These are phyloP conservation scores for Phalacrocorax carbo DNA, from an alignment of 2,113 vertebrate genomes.

Conservation along the genomic window DNA sequence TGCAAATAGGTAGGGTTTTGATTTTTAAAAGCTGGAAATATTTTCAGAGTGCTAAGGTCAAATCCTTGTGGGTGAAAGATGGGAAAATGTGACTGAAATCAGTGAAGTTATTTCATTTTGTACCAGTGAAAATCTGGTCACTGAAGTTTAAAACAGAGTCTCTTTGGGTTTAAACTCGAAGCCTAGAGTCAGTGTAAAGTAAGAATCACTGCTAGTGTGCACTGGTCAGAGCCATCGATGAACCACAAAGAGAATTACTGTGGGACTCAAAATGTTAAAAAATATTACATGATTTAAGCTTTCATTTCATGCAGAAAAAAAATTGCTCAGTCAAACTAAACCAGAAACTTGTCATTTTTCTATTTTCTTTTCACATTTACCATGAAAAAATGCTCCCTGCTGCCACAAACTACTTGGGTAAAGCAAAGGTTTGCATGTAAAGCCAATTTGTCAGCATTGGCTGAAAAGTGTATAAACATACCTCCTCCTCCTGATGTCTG, in stretches of 20 bases:
- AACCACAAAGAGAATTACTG: not conserved
- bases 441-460: not conserved
- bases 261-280: not conserved
- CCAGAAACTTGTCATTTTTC: not conserved
- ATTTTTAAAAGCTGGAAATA: not conserved
- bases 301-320: not conserved
- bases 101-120: not conserved
- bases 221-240: not conserved
- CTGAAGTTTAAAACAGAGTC: not conserved
- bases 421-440: not conserved
- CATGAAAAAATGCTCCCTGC: conserved; percentile 9
- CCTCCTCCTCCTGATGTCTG: not conserved
- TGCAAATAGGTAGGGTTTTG: not conserved
- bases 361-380: conserved; percentile 13
- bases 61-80: not conserved
- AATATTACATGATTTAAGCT: not conserved
- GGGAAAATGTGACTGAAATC: not conserved
- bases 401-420: not conserved
- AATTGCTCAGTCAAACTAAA: not conserved
- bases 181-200: not conserved
- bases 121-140: not conserved
- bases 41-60: not conserved
- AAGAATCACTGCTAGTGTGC: not conserved
- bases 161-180: not conserved
- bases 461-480: not conserved